These are phyloP conservation scores for Catharus fuscescens DNA, from an alignment of 2,113 vertebrate species.

Conservation along the genomic window DNA sequence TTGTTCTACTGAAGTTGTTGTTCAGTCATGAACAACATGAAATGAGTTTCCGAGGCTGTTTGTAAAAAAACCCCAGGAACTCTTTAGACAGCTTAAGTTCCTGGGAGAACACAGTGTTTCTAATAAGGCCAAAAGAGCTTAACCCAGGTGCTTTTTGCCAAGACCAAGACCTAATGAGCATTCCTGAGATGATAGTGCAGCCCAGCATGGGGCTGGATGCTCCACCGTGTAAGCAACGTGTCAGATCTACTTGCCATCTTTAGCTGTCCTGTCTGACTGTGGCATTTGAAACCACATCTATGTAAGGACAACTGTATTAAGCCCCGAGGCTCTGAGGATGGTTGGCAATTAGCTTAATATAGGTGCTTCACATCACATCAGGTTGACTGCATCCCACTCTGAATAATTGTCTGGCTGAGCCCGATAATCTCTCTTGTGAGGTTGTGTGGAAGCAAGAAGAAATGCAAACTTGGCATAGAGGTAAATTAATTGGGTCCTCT, in stretches of 20 bases:
- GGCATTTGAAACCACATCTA: not conserved
- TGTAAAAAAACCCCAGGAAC: not conserved
- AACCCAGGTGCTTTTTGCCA: not conserved
- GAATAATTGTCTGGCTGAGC: not conserved
- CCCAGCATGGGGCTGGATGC: not conserved
- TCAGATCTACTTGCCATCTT: not conserved
- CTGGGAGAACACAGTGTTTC: not conserved
- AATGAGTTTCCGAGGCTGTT: not conserved
- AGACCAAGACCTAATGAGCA: not conserved
- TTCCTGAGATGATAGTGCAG: not conserved
- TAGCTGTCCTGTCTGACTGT: not conserved
- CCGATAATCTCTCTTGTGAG: not conserved
- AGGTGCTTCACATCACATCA: not conserved
- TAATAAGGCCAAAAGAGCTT: not conserved
- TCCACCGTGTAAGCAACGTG: accelerated
- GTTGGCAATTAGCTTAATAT: not conserved
- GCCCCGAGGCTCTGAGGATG: not conserved
- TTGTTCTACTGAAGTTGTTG: not conserved
- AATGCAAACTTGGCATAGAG: not conserved
- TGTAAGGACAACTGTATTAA: not conserved
- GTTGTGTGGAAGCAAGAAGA: not conserved
- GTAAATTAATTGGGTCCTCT: not conserved
- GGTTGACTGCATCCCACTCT: not conserved
- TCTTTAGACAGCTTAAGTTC: not conserved
- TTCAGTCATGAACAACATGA: not conserved